Conservation (phyloP, 2,797 vertebrate species). For the Cheirogaleus major region DNA sequence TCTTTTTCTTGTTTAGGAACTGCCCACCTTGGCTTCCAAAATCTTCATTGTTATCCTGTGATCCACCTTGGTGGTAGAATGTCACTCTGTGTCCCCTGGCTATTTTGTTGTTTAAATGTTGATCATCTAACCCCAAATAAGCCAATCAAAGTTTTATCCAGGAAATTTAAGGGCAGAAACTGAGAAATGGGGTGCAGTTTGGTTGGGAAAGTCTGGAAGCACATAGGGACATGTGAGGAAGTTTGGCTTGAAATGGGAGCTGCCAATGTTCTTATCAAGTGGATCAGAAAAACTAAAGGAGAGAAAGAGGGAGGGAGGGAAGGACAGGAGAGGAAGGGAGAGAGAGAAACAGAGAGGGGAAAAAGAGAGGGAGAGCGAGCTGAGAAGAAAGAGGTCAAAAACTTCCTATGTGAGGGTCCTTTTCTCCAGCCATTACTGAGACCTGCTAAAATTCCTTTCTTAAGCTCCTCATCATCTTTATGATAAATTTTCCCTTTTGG, state of each 20-base stretch:
- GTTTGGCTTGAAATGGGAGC: not conserved
- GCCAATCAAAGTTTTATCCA: not conserved
- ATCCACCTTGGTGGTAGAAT: not conserved
- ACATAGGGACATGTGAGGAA: rapidly evolving
- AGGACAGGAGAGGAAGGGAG: rapidly evolving
- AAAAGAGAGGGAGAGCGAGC: rapidly evolving
- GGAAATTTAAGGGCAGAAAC: not conserved
- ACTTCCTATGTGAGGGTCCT: rapidly evolving
- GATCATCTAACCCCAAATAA: not conserved
- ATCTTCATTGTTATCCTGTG: not conserved
- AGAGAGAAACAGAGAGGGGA: rapidly evolving
- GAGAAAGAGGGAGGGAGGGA: rapidly evolving
- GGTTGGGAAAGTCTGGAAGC: not conserved
- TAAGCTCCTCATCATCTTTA: not conserved
- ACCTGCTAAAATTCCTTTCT: not conserved
- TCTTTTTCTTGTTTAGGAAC: not conserved
- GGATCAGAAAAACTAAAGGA: not conserved
- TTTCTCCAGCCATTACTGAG: not conserved
- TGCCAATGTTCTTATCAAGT: not conserved
- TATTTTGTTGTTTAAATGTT: not conserved
- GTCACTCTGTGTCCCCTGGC: not conserved
- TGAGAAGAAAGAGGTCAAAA: not conserved
- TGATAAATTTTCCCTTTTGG: not conserved
- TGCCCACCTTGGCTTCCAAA: not conserved
- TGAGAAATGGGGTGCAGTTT: not conserved